These are phyloP conservation scores for Heptranchias perlo DNA, from an alignment of 2,113 vertebrate species.

Conservation along the genomic window DNA sequence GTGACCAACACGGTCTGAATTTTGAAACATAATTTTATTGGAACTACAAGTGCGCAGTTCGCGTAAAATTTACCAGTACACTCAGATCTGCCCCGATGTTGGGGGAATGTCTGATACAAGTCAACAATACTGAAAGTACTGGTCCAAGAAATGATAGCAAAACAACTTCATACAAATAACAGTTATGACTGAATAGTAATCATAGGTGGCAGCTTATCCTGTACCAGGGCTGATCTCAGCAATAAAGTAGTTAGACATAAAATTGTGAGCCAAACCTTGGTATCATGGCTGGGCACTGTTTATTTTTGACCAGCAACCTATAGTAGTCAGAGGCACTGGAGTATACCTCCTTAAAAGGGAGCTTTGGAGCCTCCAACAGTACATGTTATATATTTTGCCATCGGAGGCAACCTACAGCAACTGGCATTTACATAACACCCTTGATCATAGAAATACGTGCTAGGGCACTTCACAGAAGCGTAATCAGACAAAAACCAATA, in stretches of 20 bases:
- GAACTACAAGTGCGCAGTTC: background rate
- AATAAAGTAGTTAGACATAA: background rate
- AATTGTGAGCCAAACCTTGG: background rate
- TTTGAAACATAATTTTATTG: background rate
- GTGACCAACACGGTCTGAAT: background rate
- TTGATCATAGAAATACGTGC: background rate
- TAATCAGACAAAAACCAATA: background rate
- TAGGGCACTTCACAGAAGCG: background rate
- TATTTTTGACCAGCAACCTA: background rate
- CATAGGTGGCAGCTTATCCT: background rate
- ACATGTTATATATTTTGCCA: background rate
- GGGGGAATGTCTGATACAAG: background rate
- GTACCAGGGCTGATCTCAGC: background rate
- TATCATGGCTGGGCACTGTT: background rate
- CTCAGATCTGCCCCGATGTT: background rate
- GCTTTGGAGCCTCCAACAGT: background rate
- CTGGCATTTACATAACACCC: background rate
- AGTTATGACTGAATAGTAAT: background rate
- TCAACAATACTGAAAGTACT: background rate
- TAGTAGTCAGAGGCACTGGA: background rate
- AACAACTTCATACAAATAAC: background rate
- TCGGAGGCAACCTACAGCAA: background rate
- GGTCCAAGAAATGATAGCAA: background rate
- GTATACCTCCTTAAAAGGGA: background rate
- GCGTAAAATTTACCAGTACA: background rate